Percentiles rank a stretch among this genome's conserved stretches.
Conservation (phyloP, 1,140 invertebrate species). For the Neelides sp. region DNA sequence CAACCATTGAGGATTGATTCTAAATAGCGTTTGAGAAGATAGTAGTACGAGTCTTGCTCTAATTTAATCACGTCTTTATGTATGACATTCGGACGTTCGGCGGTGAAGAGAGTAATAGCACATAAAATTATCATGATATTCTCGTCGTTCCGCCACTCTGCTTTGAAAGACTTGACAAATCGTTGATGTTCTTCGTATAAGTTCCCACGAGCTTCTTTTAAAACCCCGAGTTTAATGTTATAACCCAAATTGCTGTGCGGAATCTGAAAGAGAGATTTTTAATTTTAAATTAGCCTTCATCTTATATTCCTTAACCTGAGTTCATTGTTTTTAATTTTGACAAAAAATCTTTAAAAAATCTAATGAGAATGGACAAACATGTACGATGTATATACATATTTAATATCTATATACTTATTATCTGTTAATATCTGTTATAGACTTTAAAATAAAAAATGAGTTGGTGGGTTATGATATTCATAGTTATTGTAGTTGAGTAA, state of each 20-base stretch:
- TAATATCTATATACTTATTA: too few relatives aligned
- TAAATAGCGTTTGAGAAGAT: constrained; percentile 38
- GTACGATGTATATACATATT: too few relatives aligned
- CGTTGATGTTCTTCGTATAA: constrained; percentile 69
- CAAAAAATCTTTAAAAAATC: too few relatives aligned
- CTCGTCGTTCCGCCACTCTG: constrained; percentile 65
- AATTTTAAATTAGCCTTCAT: background rate
- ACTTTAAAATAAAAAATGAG: too few relatives aligned
- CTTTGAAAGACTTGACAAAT: constrained; percentile 67
- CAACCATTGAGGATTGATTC: constrained; percentile 36
- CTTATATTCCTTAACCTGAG: background rate
- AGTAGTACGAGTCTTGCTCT: constrained; percentile 56
- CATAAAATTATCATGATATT: constrained; percentile 78
- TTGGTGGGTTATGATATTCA: too few relatives aligned
- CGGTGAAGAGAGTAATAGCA: constrained; percentile 77
- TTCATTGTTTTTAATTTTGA: too few relatives aligned
- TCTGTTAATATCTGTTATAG: too few relatives aligned
- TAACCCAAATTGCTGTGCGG: constrained; percentile 55
- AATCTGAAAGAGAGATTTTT: constrained; percentile 44
- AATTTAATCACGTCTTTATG: constrained; percentile 71
- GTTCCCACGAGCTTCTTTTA: constrained; percentile 75
- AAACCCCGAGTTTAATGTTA: constrained; percentile 64
- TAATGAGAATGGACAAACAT: too few relatives aligned
- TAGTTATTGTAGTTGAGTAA: too few relatives aligned
- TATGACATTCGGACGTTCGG: constrained; percentile 61